Base-by-base conservation (phyloP, 2,113 vertebrate genomes). In the Triplophysa tibetana region DNA sequence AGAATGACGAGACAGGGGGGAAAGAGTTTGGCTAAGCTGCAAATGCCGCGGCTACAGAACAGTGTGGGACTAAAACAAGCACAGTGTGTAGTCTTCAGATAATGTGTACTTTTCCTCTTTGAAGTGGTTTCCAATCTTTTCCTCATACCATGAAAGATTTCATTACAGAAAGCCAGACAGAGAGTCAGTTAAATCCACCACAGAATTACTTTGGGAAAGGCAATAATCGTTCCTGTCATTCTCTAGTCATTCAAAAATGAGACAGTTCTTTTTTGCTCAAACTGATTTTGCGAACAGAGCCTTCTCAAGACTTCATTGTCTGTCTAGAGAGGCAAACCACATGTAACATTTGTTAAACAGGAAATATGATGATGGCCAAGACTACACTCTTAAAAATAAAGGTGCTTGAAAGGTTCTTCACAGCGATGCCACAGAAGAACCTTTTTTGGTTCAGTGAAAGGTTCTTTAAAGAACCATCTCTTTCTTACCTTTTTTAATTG, bases 161-260 rank as follows among this genome's bases (percentile, higher is more conserved):
- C 90, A 92, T 93, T 92, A 93, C 88, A 89, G 83, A 88, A 89
- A 90, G 85, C 87, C 86, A 90, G 89, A 93, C 9, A 12, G 43
- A 91, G 91, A 91, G 91, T 93, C 91, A 87, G 88, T 90, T 88
- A 90, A 92, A 91, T 91, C 89, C 91, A 90, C 89, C 92, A 91
- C 90, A 90, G 90, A 89, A 38, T 38, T 89, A 91, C 91, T 93
- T 91, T 87, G 87, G 78, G 86, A 91, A 90, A 89, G 87, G 85
- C 87, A 88, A 87, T 91, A 82, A 82, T 85, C 52, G 82, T 79
- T 83, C 79, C 79, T 70, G 43, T 75, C 85, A 69, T 85, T 74
- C 38, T 69, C 67, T 75, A 26, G 75, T 23, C 13, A 17, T 60
- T 64, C 67, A 81, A 7, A 26, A 81, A 58, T 63, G 26, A 12